phyloP scores from a whole-genome alignment of 2,113 vertebrate genomes.

The Bubo bubo region DNA sequence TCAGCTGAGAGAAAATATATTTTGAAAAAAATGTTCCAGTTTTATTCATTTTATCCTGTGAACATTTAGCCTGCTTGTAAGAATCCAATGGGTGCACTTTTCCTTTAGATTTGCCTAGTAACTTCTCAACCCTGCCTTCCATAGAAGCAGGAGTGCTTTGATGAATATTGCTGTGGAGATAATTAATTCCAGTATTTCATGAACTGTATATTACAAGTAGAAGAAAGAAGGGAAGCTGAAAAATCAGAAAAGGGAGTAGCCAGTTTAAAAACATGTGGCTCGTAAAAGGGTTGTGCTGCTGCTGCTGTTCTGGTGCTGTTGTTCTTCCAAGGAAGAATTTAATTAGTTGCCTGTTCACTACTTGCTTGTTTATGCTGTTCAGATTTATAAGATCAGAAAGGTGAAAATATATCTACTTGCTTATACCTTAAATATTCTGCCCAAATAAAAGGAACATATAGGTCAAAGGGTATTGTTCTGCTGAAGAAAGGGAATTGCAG shows the following conservation, averaged over 20 bases:
- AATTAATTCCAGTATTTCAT: slow-evolving; percentile 29
- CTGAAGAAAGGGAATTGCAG: slow-evolving; percentile 7
- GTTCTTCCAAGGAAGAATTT: slow-evolving; percentile 19
- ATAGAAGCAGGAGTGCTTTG: neutral
- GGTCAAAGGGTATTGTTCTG: neutral
- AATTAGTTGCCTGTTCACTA: neutral
- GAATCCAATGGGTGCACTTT: slow-evolving; percentile 2
- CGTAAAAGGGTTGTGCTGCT: neutral
- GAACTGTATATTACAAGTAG: neutral
- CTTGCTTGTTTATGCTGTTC: neutral
- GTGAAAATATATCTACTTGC: neutral
- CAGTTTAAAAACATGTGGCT: neutral
- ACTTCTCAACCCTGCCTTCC: neutral
- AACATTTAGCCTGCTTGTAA: neutral
- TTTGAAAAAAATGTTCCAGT: neutral
- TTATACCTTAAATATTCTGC: neutral
- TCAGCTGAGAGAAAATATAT: neutral
- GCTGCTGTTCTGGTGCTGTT: neutral
- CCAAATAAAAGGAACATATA: neutral
- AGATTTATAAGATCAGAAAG: neutral
- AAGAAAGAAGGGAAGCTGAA: neutral
- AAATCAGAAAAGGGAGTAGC: neutral
- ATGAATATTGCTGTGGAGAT: neutral
- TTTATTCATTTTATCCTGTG: slow-evolving; percentile 25
- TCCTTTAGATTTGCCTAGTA: slow-evolving; percentile 1